Conservation (phyloP, 2,888 invertebrate genomes). For the Drosophila antonietae region DNA sequence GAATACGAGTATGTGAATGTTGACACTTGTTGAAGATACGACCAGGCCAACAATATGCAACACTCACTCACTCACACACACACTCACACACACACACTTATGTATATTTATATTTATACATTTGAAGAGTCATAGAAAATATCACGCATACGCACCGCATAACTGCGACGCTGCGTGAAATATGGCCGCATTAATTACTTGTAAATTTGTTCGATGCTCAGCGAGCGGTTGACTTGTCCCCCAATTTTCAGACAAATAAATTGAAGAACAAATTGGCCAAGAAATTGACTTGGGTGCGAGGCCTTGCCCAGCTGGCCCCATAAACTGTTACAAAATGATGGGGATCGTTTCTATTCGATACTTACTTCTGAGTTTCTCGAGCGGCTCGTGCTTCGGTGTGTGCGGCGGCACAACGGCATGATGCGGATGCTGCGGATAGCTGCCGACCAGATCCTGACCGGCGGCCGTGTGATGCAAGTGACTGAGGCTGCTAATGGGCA, state of each 20-base stretch:
- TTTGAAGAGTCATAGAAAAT: slow-evolving; percentile 11
- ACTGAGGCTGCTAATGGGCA: slow-evolving; percentile 85
- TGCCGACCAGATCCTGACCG: slow-evolving; percentile 85
- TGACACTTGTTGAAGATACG: slow-evolving; percentile 72
- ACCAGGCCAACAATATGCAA: slow-evolving; percentile 21
- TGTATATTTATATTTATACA: background rate
- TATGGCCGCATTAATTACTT: slow-evolving; percentile 82
- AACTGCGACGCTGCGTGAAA: slow-evolving; percentile 62
- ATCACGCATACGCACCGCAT: slow-evolving; percentile 58
- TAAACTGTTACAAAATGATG: slow-evolving; percentile 26
- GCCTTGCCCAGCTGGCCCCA: slow-evolving; percentile 40
- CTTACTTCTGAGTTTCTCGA: slow-evolving; percentile 90
- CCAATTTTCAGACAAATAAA: slow-evolving; percentile 60
- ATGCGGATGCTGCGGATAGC: slow-evolving; percentile 86
- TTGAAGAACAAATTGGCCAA: slow-evolving; percentile 73
- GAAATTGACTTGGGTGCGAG: slow-evolving; percentile 57
- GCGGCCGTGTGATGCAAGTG: slow-evolving; percentile 84
- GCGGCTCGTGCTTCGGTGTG: slow-evolving; percentile 87
- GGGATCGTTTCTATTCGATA: slow-evolving; percentile 67
- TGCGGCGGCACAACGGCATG: slow-evolving; percentile 86
- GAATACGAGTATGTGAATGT: slow-evolving; percentile 59
- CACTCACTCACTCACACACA: slow-evolving; percentile 1
- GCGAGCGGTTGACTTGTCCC: slow-evolving; percentile 17
- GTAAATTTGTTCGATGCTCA: slow-evolving; percentile 77
- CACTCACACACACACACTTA: background rate